Percentiles rank a stretch among this genome's conserved stretches.
phyloP scores from a whole-genome alignment of 2,888 invertebrate species.

The Aleiodes alternator region DNA sequence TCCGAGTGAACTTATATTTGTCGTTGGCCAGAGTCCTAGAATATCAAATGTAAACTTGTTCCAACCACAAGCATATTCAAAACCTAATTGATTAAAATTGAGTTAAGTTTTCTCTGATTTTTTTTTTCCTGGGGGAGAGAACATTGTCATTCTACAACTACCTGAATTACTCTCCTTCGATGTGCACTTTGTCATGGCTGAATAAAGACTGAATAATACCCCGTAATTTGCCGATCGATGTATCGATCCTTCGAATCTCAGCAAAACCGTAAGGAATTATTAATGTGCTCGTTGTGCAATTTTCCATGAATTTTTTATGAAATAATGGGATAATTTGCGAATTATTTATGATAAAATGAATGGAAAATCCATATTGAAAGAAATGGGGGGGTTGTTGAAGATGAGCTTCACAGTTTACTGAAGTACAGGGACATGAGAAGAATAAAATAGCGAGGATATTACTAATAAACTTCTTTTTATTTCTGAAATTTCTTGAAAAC shows the following conservation, averaged over 20 bases:
- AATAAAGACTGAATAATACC: background rate
- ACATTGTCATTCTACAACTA: background rate
- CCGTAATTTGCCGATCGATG: background rate
- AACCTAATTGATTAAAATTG: background rate
- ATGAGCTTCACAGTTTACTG: too few relatives aligned
- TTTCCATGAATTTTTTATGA: too few relatives aligned
- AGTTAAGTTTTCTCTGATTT: background rate
- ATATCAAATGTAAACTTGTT: slow-evolving; percentile 14
- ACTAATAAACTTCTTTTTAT: too few relatives aligned
- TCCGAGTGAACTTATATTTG: background rate
- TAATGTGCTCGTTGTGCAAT: too few relatives aligned
- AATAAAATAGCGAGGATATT: too few relatives aligned
- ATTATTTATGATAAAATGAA: too few relatives aligned
- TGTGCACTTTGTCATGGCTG: background rate
- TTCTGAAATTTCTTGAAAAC: too few relatives aligned
- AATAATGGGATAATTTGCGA: too few relatives aligned
- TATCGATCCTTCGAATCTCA: background rate
- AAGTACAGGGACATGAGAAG: too few relatives aligned
- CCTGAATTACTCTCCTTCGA: slow-evolving; percentile 16
- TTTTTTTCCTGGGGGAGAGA: background rate
- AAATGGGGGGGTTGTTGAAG: too few relatives aligned
- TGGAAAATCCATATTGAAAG: too few relatives aligned
- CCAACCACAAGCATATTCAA: slow-evolving; percentile 29
- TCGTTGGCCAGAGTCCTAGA: slow-evolving; percentile 19
- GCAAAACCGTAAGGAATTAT: too few relatives aligned